These are phyloP conservation scores for Elanoides forficatus DNA, from an alignment of 2,113 vertebrate species.

Conservation along the genomic window DNA sequence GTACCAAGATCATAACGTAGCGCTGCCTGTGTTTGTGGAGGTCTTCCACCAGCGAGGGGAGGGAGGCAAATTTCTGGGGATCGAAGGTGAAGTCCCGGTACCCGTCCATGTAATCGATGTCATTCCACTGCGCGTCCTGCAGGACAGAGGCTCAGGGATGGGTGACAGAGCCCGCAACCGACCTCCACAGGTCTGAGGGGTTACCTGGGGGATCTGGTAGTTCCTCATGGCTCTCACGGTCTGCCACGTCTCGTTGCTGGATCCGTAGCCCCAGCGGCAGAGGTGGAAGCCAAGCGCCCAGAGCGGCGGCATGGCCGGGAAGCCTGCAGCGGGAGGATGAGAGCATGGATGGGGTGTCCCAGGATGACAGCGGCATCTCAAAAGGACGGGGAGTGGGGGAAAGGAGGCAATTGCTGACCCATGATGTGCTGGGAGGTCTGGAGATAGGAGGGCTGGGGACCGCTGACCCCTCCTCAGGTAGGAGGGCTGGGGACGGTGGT, in stretches of 20 bases:
- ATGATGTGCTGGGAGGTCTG: background rate
- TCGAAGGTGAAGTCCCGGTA: slow-evolving; percentile 84
- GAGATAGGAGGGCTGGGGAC: background rate
- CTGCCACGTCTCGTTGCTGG: slow-evolving; percentile 82
- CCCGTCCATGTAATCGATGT: slow-evolving; percentile 86
- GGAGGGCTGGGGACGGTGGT: background rate
- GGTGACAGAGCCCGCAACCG: background rate
- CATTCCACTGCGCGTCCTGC: slow-evolving; percentile 81
- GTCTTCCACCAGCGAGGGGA: slow-evolving; percentile 80
- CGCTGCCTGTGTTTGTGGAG: slow-evolving; percentile 62
- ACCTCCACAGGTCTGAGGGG: background rate
- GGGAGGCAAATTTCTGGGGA: slow-evolving; percentile 64
- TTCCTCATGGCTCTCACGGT: slow-evolving; percentile 79
- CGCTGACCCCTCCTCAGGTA: background rate
- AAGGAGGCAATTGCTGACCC: background rate
- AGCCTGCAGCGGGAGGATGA: slow-evolving; percentile 21
- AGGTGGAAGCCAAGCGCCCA: slow-evolving; percentile 89
- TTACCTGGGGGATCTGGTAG: slow-evolving; percentile 72
- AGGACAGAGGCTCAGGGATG: background rate
- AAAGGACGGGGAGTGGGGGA: background rate
- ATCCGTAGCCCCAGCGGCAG: slow-evolving; percentile 86
- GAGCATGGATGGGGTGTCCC: accelerated
- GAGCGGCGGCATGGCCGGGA: slow-evolving; percentile 82
- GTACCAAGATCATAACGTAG: slow-evolving; percentile 84
- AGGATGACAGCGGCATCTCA: background rate